Evolutionary conservation across 2,113 vertebrate species (phyloP), one percentile per base, ranked within the genome.

Genomic region (Brienomyrus brachyistius): DNA sequence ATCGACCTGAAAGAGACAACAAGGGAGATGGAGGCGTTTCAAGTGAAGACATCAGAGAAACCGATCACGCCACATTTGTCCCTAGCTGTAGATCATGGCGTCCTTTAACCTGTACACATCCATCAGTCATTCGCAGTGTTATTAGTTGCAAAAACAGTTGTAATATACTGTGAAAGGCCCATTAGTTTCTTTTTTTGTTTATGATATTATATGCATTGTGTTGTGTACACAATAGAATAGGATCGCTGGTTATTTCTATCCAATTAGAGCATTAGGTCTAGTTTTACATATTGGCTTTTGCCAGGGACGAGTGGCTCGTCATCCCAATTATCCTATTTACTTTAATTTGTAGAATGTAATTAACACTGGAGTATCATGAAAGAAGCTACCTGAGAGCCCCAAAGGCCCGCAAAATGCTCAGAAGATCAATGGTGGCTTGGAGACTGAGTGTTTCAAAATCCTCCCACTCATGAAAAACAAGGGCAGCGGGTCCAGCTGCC

Each of bases 1-100:
- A 93, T 99, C 98, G n/a, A 96, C 96, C 98, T 99, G 82, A 27
- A 91, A 88, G 84, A 89, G 48, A 40, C 87, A 35, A 35, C 87
- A 40, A 21, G 19, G 82, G 21, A 23, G 45, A 84, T n/a, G 8
- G 80, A 47, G 19, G 17, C 8, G 19, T 47, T 83, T 23, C 17
- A 7, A 23, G 8, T 48, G 21, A 45, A 83, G 43, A 43, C 80
- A 43, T 83, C 35, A 83, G 19, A 82, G 13, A 45, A 5, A 21
- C 21, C 9, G 19, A 45, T 48, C 2, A 23, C 6, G 9, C 48
- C 80, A 21, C 35, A 48, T 3, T 3, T 48, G 45, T 47, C 19
- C 82, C 35, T 17, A 35, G 70, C 31, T 40, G 17, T 19, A 43
- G 74, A 80, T 19, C 35, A 43, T 43, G 74, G 7, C 15, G 5